phyloP scores from a whole-genome alignment of 2,113 vertebrate genomes.

The Pseudolaguvia tuberculata region DNA sequence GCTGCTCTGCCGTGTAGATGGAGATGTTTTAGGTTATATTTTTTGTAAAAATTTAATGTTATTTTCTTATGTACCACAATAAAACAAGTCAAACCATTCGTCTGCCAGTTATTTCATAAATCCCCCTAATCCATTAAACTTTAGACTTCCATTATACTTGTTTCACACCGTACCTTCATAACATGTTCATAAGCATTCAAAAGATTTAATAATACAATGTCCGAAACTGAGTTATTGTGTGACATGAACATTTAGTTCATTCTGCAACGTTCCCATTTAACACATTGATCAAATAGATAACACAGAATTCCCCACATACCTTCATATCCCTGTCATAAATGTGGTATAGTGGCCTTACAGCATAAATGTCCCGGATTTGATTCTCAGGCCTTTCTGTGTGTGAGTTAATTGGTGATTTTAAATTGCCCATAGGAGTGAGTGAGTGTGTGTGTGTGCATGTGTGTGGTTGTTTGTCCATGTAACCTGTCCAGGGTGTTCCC shows the following conservation, averaged over 20 bases:
- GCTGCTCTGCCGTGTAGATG: conserved; percentile 48
- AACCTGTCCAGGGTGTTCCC: too few relatives aligned
- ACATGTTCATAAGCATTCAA: neutral
- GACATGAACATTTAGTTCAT: neutral
- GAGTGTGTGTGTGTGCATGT: too few relatives aligned
- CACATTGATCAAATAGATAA: neutral
- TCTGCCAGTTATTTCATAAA: neutral
- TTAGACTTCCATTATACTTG: neutral
- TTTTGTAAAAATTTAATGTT: conserved; percentile 64
- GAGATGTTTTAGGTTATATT: conserved; percentile 49
- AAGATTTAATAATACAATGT: neutral
- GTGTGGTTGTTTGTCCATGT: neutral
- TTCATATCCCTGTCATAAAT: neutral
- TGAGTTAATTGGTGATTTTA: too few relatives aligned
- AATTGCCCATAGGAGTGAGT: too few relatives aligned
- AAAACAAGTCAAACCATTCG: conserved; percentile 44
- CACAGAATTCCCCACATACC: neutral
- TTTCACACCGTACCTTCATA: neutral
- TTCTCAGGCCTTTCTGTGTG: too few relatives aligned
- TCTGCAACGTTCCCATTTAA: neutral
- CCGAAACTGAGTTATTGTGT: neutral
- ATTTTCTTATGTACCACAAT: conserved; percentile 74
- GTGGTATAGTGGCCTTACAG: neutral
- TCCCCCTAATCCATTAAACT: too few relatives aligned
- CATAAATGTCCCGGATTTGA: too few relatives aligned